phyloP scores from a whole-genome alignment of 64 coral and sea anemone genomes.

The Stichodactyla mertensii region DNA sequence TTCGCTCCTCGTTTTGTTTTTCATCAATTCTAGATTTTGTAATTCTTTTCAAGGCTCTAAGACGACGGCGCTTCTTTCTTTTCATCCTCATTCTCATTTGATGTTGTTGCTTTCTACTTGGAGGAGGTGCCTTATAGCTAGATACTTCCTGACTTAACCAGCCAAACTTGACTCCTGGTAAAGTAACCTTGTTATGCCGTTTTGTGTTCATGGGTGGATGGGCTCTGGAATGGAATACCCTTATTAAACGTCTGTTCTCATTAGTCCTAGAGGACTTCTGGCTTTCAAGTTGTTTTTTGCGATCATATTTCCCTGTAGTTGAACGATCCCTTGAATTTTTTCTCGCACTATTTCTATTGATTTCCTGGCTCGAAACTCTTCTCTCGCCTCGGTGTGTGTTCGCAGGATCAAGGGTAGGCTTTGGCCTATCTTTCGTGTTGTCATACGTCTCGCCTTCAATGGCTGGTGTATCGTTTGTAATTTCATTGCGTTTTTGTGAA shows the following conservation, averaged over 20 bases:
- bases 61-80: neutral
- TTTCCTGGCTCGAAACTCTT: too few relatives aligned
- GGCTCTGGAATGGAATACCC: neutral
- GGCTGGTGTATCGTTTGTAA: neutral
- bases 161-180: neutral
- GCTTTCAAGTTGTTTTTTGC: neutral
- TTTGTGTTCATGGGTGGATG: neutral
- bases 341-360: neutral
- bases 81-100: conserved; percentile 1
- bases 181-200: neutral
- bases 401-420: neutral
- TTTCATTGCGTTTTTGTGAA: neutral
- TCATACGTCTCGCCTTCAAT: neutral
- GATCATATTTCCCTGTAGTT: neutral
- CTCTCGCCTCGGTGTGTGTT: neutral
- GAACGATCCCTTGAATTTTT: neutral
- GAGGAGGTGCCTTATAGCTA: neutral
- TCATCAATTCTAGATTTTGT: neutral
- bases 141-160: neutral
- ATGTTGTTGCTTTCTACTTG: neutral
- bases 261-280: neutral
- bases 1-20: neutral
- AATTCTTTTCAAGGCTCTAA: neutral
- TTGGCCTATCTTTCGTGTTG: neutral
- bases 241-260: neutral